phyloP scores from a whole-genome alignment of 2,113 vertebrate genomes.

The Anser cygnoides region DNA sequence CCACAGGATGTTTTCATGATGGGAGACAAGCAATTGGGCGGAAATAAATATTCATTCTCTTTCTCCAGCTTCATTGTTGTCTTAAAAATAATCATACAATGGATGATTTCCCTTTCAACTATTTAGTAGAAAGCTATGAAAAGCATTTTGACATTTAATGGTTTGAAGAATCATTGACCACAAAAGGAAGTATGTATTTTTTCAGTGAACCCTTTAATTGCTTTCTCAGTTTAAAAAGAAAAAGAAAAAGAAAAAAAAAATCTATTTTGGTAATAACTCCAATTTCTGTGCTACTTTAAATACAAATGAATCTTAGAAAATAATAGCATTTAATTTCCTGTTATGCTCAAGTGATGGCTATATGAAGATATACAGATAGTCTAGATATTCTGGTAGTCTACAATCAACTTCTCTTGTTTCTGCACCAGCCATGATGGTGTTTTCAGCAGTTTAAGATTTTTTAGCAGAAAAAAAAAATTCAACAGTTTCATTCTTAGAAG shows the following conservation, averaged over 20 bases:
- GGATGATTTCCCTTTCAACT: neutral
- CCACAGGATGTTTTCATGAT: neutral
- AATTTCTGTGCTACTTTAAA: neutral
- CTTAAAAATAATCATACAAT: constrained; percentile 28
- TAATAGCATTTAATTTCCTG: neutral
- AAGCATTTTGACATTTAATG: constrained; percentile 48
- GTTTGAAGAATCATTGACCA: neutral
- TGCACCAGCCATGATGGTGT: neutral
- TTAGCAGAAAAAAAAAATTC: neutral
- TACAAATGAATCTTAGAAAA: neutral
- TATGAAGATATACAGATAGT: neutral
- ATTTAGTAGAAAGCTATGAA: constrained; percentile 4
- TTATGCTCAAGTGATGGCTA: neutral
- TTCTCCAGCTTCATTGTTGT: constrained; percentile 1
- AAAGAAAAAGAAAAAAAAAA: neutral
- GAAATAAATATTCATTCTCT: constrained; percentile 11
- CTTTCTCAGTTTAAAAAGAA: neutral
- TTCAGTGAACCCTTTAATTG: neutral
- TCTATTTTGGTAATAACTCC: neutral
- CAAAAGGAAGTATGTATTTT: neutral
- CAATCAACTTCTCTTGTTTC: neutral
- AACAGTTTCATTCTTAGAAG: neutral
- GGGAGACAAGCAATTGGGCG: neutral
- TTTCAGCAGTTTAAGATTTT: neutral
- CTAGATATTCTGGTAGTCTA: neutral